Evolutionary conservation across 2,797 vertebrate genomes (phyloP), one percentile per base, ranked within the genome.

Genomic region (Phataginus tricuspis): DNA sequence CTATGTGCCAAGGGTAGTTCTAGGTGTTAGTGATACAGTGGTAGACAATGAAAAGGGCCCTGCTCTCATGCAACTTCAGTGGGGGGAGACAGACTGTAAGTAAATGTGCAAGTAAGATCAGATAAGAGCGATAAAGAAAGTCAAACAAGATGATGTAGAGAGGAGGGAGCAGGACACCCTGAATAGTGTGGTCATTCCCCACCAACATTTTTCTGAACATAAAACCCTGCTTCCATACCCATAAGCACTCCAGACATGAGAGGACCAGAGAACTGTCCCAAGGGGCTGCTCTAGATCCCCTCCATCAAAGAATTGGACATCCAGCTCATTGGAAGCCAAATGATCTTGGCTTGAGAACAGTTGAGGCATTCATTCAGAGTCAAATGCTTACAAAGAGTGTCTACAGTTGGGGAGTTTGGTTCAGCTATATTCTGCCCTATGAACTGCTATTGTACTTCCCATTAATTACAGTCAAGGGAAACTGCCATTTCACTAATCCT

Each of bases 391-490:
- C 25, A 66, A 49, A 29, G 39, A 63, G 27, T 55, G 51, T 96
- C 93, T 74, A 2, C 79, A 29, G 45, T 45, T 68, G 15, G 64
- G 74, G 77, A 93, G 86, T 88, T 93, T 85, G 37, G 75, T 42
- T 97, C 31, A 72, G 68, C 31, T 90, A 34, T 34, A 61, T 87
- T 93, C 96, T 86, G 15, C 66, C 18, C 59, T 92, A 95, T 69
- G 95, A 96, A 72, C 63, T 66, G 83, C 39, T 87, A 61, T 27
- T 88, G 27, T 51, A 7, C 49, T 92, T 68, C 86, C 49, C 61
- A 64, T 74, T 95, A 92, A 96, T 94, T 91, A 90, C 15, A 90
- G 61, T 85, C 82, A 89, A 91, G 97, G 72, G 21, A 86, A 95
- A 59, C 74, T 90, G 37, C 79, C 29, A 79, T 59, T 78, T 87